Evolutionary conservation across 2,113 vertebrate species (phyloP), one percentile per base, ranked within the genome.

Genomic region (Puffinus mauretanicus): DNA sequence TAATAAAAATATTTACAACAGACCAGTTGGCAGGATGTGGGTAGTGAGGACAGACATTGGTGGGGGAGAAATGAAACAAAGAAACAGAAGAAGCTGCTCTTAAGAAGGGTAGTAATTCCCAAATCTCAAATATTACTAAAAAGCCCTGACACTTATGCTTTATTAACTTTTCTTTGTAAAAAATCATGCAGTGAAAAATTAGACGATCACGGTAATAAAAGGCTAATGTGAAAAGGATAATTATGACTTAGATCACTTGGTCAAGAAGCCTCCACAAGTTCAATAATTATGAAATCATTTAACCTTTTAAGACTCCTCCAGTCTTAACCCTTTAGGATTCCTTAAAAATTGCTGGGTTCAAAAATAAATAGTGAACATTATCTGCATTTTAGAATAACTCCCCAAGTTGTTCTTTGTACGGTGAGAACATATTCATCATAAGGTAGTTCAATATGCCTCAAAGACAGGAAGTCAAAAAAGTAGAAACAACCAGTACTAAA

Each of bases 11-110:
- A 78, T 17, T 71, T 72, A 58, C 10, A 83, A 44, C 14, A 78
- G 73, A 75, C 10, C 30, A 71, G 47, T 89, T 89, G 77, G 61
- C 70, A 87, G 64, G 87, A 89, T 82, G 42, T 46, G 52, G 55
- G 55, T 75, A 78, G 60, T 17, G 30, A 89, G 66, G 69, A 70
- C n/a, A 94, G 60, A 77, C 55, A 64, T 2, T 21, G 10, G n/a
- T 58, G 52, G 4, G 61, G n/a, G 11, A 94, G 60, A 90, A 84
- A 84, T 42, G 42, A 95, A 90, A 92, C 51, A 82, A 78, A 78
- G 40, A 72, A 86, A 72, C 22, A 85, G 51, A 77, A 86, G 17
- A 29, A 67, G 26, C 42, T 62, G 12, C 67, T 82, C 42, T 36
- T 60, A 44, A 92, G 52, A 80, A 82, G n/a, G 4, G 34, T 1